Percentiles rank a stretch among this genome's conserved stretches.
These are phyloP conservation scores for Augiades crinisus DNA, from an alignment of 2,888 invertebrate species.

Conservation along the genomic window DNA sequence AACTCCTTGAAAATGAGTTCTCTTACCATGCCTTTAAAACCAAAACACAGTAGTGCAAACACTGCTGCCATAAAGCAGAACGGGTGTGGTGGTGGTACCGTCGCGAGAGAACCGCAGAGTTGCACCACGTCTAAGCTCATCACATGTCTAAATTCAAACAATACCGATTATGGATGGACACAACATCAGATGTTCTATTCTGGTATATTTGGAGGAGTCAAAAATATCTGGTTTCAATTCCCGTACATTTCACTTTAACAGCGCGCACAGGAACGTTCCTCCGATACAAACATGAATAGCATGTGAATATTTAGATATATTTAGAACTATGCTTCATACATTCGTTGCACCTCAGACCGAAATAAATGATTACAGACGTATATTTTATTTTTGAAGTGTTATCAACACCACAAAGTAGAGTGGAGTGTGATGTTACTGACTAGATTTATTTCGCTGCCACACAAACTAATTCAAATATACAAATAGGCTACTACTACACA, in stretches of 20 bases:
- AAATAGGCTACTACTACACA: background rate
- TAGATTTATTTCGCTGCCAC: constrained; percentile 2
- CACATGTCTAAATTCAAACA: constrained; percentile 4
- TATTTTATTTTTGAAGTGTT: constrained; percentile 15
- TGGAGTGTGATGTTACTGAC: constrained; percentile 2
- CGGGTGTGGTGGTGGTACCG: no score
- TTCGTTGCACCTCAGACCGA: constrained; percentile 23
- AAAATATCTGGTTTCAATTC: constrained; percentile 45
- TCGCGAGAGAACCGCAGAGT: no score
- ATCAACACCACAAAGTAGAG: constrained; percentile 5
- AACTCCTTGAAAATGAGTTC: no score
- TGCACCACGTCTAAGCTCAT: background rate
- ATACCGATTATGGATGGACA: constrained; percentile 12
- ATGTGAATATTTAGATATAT: constrained; percentile 29
- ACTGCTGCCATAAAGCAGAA: no score
- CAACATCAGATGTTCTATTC: constrained; percentile 45
- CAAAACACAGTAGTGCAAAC: no score
- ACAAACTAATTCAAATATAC: constrained; percentile 1
- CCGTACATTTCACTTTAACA: constrained; percentile 39
- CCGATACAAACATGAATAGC: constrained; percentile 28
- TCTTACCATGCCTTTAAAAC: no score
- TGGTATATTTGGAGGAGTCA: constrained; percentile 35
- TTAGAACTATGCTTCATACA: constrained; percentile 34
- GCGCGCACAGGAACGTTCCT: constrained; percentile 26
- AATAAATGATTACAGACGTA: constrained; percentile 20